These are phyloP conservation scores for Pomatostomus ruficeps DNA, from an alignment of 2,113 vertebrate species.

Conservation along the genomic window DNA sequence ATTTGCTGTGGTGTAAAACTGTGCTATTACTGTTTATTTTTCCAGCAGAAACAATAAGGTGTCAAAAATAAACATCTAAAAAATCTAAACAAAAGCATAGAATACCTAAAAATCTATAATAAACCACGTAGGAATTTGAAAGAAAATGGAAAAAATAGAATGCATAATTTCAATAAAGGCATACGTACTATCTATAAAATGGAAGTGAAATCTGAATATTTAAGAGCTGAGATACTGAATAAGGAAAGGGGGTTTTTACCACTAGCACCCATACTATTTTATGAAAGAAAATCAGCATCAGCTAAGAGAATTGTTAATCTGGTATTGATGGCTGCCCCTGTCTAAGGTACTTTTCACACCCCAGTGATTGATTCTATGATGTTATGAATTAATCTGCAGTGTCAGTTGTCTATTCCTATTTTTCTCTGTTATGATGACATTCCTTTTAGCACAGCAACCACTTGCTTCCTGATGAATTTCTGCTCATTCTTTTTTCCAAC, in stretches of 20 bases:
- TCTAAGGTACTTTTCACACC: not conserved
- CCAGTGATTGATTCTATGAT: not conserved
- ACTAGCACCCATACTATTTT: not conserved
- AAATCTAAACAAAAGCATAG: not conserved
- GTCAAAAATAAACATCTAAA: not conserved
- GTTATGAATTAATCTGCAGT: conserved; percentile 15
- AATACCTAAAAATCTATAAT: not conserved
- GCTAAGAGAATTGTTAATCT: not conserved
- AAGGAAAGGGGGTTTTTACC: not conserved
- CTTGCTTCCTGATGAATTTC: not conserved
- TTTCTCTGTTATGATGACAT: not conserved
- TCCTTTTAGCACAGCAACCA: not conserved
- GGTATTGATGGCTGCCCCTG: not conserved
- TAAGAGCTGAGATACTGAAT: not conserved
- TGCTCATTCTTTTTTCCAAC: not conserved
- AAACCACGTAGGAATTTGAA: not conserved
- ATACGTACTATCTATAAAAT: not conserved
- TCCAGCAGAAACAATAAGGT: not conserved
- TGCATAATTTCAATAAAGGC: not conserved
- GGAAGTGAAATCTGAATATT: not conserved
- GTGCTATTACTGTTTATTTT: not conserved
- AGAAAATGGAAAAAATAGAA: not conserved
- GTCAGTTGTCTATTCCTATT: conserved; percentile 24
- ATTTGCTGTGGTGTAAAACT: not conserved
- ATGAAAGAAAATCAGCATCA: not conserved